Evolutionary conservation across 2,888 invertebrate genomes (phyloP).

Genomic region (Craniophora ligustri): DNA sequence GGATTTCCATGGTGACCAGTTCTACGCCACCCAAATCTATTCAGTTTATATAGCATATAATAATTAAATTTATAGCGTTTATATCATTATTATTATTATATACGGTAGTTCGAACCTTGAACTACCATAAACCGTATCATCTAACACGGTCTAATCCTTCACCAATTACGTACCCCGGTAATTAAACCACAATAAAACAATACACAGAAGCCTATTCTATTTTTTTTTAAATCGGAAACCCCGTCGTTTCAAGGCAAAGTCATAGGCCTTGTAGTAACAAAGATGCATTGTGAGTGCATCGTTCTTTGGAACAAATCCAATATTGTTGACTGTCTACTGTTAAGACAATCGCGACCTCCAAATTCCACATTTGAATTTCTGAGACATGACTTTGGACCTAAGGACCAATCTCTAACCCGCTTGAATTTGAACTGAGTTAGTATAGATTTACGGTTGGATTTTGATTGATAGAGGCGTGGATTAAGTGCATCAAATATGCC

Average conservation of each 20-base stretch:
- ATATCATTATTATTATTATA: no score
- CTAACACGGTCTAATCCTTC: conserved; percentile 52
- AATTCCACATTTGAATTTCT: conserved; percentile 84
- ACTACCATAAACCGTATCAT: conserved; percentile 51
- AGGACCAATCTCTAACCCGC: conserved; percentile 31
- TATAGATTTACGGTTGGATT: conserved; percentile 25
- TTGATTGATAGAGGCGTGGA: conserved; percentile 38
- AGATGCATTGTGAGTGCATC: conserved; percentile 83
- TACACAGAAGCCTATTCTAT: conserved; percentile 66
- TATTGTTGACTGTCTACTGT: conserved; percentile 75
- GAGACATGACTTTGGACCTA: conserved; percentile 55
- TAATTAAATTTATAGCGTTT: no score
- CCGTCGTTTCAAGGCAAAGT: conserved; percentile 73
- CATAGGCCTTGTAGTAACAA: conserved; percentile 81
- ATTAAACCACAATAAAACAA: conserved; percentile 65
- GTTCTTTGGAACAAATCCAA: conserved; percentile 86
- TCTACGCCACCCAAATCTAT: no score
- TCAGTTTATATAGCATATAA: no score
- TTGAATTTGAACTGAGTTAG: conserved; percentile 34
- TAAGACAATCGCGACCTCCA: conserved; percentile 82
- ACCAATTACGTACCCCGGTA: conserved; percentile 55
- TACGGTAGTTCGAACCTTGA: no score
- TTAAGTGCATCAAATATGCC: conserved; percentile 65
- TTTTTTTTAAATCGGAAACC: conserved; percentile 70
- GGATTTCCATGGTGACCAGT: no score